These are phyloP conservation scores for Trachops cirrhosus DNA, from an alignment of 2,797 vertebrate genomes.

Conservation along the genomic window DNA sequence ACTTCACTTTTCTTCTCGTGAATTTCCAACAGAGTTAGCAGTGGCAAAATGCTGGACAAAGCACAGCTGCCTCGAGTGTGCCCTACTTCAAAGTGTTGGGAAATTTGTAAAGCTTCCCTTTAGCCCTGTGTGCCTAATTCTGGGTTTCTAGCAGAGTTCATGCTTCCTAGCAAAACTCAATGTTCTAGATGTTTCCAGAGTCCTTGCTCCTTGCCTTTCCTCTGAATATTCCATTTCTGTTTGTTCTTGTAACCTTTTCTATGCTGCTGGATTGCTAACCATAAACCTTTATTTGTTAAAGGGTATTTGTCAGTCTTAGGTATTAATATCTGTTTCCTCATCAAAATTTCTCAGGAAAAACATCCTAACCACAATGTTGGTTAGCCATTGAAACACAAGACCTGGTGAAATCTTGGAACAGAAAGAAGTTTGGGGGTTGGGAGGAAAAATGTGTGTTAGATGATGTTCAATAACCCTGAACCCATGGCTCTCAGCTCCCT, in stretches of 20 bases:
- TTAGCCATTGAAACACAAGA: background rate
- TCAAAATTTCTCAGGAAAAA: background rate
- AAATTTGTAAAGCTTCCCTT: background rate
- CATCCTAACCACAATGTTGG: background rate
- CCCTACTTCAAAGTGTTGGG: background rate
- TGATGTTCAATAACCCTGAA: background rate
- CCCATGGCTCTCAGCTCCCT: background rate
- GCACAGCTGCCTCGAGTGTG: too few species aligned
- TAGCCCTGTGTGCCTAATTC: background rate
- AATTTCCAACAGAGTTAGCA: background rate
- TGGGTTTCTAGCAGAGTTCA: background rate
- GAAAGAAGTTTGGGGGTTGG: background rate
- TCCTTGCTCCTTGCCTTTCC: background rate
- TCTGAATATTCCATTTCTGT: background rate
- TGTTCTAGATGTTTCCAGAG: background rate
- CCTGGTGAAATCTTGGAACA: background rate
- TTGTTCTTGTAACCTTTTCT: background rate
- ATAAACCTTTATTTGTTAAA: background rate
- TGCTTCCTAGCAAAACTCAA: background rate
- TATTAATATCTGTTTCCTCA: background rate
- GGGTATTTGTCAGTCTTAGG: background rate
- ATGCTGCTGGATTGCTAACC: background rate
- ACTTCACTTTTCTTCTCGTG: background rate
- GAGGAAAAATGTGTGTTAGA: background rate
- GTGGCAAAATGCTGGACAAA: too few species aligned